Evolutionary conservation across 1,140 invertebrate species (phyloP), one percentile per base, ranked within the genome.

Genomic region (Drosophila simulans): DNA sequence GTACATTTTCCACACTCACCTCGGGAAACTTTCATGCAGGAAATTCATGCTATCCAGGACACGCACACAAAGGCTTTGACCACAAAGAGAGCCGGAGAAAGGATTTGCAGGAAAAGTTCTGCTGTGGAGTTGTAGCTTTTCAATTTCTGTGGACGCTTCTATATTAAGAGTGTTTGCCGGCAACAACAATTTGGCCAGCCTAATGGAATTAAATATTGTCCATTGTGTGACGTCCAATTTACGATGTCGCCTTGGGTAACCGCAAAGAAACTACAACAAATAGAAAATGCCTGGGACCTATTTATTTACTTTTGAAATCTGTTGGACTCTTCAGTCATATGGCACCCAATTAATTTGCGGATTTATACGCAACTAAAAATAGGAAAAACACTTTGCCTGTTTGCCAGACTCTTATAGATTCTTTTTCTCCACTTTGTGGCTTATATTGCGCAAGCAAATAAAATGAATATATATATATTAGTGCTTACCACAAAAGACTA

Each of bases 191-290:
- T 83, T 75, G 72, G 72, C 52, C 77, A 63, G 59, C 54, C 76
- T 84, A 84, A 83, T 83, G 80, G 74, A 84, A 84, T 84, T 80
- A 71, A 59, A 80, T 76, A 80, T 77, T 77, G 56, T 77, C 49
- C 78, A 72, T 77, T 81, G 64, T 77, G 64, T 53, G 46, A 39
- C 53, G 49, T 66, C 64, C 72, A 77, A 72, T 81, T 77, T 81
- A 49, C 58, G 63, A 73, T 64, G 77, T 69, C 45, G 72, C 58
- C 71, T 37, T 63, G 49, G 46, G 43, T 46, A 51, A 46, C 60
- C 56, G 43, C 49, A 72, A 69, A 56, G 64, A 11, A 69, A 57
- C 65, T 70, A 56, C 55, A 57, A 70, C 68, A 59, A 48, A 57
- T 52, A 75, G 58, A 45, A 51, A 77, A 70, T 48, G 45, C 27